Conservation (phyloP, 1,140 invertebrate genomes). For the Drosophila obscura region DNA sequence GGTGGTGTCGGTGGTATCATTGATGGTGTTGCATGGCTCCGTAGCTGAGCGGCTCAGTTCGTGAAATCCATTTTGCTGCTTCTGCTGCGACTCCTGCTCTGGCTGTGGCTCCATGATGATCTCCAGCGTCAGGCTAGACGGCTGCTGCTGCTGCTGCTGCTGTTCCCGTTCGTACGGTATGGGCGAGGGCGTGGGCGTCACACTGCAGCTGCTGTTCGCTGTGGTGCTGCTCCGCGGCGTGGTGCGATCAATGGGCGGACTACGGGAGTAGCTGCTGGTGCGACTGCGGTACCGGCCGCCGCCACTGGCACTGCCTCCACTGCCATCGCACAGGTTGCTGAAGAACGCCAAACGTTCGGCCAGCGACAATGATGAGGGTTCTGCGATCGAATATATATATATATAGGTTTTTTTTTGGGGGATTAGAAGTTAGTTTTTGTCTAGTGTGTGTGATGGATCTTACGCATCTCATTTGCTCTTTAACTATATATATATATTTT, state of each 20-base stretch:
- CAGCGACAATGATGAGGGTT: slow-evolving; percentile 77
- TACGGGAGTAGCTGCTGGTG: slow-evolving; percentile 61
- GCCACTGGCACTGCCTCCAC: slow-evolving; percentile 24
- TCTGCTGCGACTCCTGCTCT: background rate
- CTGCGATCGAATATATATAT: slow-evolving; percentile 29
- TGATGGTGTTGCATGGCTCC: slow-evolving; percentile 23
- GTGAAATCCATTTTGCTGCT: slow-evolving; percentile 43
- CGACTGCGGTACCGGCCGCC: slow-evolving; percentile 40
- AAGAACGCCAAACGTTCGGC: slow-evolving; percentile 80
- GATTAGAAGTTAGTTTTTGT: slow-evolving; percentile 4
- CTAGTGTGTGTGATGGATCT: slow-evolving; percentile 20
- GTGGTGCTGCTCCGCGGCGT: slow-evolving; percentile 62
- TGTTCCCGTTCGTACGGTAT: slow-evolving; percentile 24
- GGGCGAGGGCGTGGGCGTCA: slow-evolving; percentile 57
- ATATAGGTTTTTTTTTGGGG: background rate
- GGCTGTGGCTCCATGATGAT: slow-evolving; percentile 28
- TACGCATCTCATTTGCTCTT: slow-evolving; percentile 62
- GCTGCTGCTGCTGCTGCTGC: slow-evolving; percentile 19
- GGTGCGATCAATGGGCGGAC: slow-evolving; percentile 58
- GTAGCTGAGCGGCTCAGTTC: slow-evolving; percentile 55
- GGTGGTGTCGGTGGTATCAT: no score
- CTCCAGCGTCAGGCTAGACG: slow-evolving; percentile 41
- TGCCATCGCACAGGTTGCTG: slow-evolving; percentile 67
- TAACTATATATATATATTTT: slow-evolving; percentile 15
- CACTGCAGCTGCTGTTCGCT: slow-evolving; percentile 53